These are phyloP conservation scores for Macroglossus sobrinus DNA, from an alignment of 2,113 vertebrate species.

Conservation along the genomic window DNA sequence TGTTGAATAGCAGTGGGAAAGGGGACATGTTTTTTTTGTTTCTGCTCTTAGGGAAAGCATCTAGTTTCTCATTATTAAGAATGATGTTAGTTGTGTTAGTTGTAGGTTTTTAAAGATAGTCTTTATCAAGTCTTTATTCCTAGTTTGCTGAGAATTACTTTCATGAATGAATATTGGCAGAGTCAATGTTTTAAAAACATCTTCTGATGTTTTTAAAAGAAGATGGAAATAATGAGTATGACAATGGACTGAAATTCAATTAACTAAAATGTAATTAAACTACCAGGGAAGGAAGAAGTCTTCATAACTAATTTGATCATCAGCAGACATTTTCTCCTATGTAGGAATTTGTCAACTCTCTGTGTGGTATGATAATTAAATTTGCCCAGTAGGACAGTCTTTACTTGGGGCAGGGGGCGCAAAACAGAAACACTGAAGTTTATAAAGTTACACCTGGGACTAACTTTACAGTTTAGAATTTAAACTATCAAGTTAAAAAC, in stretches of 20 bases:
- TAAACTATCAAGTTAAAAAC: too few species aligned
- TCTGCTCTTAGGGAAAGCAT: neutral
- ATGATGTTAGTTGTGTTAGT: neutral
- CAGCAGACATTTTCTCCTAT: neutral
- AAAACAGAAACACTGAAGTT: neutral
- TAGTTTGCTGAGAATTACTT: neutral
- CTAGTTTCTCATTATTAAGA: neutral
- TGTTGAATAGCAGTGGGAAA: neutral
- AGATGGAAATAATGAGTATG: neutral
- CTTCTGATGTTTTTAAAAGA: too few species aligned
- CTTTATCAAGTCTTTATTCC: neutral
- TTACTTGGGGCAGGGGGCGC: fast-evolving
- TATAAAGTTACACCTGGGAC: neutral
- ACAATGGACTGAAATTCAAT: neutral
- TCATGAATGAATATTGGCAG: neutral
- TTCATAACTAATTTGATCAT: neutral
- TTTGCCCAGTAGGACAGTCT: neutral
- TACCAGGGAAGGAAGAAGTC: neutral
- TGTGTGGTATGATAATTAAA: neutral
- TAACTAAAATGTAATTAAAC: neutral
- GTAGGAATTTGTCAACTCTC: neutral
- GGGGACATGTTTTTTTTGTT: neutral
- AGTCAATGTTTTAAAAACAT: neutral
- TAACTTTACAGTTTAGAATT: neutral
- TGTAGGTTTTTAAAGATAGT: neutral